Evolutionary conservation across 2,113 vertebrate genomes (phyloP).

Genomic region (Dasyurus viverrinus): DNA sequence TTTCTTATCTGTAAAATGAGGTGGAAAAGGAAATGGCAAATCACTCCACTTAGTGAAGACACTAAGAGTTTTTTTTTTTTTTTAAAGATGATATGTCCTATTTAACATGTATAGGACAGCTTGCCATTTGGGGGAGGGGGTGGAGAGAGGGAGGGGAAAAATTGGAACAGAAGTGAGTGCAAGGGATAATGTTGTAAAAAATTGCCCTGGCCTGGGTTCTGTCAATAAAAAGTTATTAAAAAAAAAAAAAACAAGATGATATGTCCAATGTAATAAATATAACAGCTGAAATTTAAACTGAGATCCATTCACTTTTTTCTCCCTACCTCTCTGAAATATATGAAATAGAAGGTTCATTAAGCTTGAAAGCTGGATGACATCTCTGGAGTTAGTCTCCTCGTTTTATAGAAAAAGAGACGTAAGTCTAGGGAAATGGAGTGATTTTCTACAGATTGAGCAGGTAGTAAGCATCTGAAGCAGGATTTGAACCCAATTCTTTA

Average conservation of each 20-base stretch:
- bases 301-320: neutral
- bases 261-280: neutral
- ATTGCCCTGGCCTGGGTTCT: no score
- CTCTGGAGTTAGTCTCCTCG: neutral
- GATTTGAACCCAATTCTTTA: neutral
- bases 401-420: neutral
- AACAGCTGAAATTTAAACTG: neutral
- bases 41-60: no score
- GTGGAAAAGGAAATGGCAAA: neutral
- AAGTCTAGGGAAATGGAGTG: neutral
- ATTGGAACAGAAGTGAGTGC: no score
- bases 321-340: neutral
- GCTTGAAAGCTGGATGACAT: neutral
- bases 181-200: no score
- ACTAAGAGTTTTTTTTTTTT: no score
- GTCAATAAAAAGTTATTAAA: no score
- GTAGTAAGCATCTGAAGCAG: neutral
- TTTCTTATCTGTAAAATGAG: no score
- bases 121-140: no score
- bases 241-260: neutral
- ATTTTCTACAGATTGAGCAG: neutral
- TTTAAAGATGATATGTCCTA: no score
- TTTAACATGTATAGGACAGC: no score
- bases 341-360: neutral
- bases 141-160: no score